Evolutionary conservation across 1,140 invertebrate genomes (phyloP), one percentile per base, ranked within the genome.

Genomic region (Neuroterus valhalla): DNA sequence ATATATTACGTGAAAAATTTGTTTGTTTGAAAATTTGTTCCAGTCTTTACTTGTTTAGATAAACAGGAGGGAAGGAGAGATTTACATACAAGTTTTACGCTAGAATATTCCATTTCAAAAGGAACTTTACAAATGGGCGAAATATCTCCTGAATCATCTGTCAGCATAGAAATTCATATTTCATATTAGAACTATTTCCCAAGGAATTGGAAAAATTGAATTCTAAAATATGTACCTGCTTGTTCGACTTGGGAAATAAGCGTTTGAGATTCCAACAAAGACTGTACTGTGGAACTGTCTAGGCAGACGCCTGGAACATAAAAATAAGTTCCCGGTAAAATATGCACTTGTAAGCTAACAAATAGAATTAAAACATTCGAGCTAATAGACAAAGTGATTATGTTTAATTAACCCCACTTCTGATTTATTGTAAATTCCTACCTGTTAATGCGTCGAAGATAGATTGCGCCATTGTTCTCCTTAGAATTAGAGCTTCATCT

Each of bases 391-490:
- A n/a, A 67, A 77, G 48, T 48, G 68, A 70, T 70, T 71, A 26
- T 67, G 69, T 46, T 50, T 46, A 44, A 48, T 78, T 80, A 79
- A 85, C 70, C 74, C 68, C 75, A 77, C 72, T 70, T 76, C 67
- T 44, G 71, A 75, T 23, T 11, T 71, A 75, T 10, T 71, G 76
- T 8, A 11, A 70, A 45, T 69, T 71, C 73, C 85, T 84, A 89
- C 89, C 88, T 84, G 87, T 86, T 68, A 89, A 68, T 75, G 86
- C 84, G 77, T 90, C 88, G 75, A 90, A 88, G 74, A 90, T 87
- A 74, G 86, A 86, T 38, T 88, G 86, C 77, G 88, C 86, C 88
- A 90, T 89, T 66, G 77, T 78, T 81, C 68, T 19, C 17, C 42
- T 76, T 74, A 76, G 70, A 70, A 14, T 4, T 62, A 26, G 2